Evolutionary conservation across 2,888 invertebrate genomes (phyloP), one percentile per base, ranked within the genome.

Genomic region (Calephelis perditalis): DNA sequence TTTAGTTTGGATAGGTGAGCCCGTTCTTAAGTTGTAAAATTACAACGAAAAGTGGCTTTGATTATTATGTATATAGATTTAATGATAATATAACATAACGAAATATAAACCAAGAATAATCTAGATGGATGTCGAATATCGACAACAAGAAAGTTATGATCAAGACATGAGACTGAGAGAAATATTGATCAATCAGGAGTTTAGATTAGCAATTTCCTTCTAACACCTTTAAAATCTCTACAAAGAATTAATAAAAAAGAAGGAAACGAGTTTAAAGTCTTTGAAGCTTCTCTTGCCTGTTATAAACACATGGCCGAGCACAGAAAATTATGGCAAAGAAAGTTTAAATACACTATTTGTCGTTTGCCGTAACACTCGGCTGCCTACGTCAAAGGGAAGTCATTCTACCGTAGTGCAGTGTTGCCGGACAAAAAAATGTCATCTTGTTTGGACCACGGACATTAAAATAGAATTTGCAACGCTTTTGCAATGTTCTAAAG

Each of bases 331-430:
- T 55, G 37, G 11, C 45, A 58, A 62, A 58, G 57, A 46, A 44
- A 60, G 63, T 56, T 40, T 56, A 57, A 61, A 56, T 40, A 55
- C 40, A 37, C 58, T 49, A 40, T 57, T 56, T 46, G 36, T 58
- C 45, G 57, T 54, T 43, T 44, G 70, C 73, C 67, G 79, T 80
- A 74, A 77, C 75, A 75, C 71, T 67, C 63, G 59, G 70, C 64
- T 70, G 71, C 65, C 66, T 66, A 60, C 70, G 67, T 71, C 73
- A 74, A 78, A 81, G 76, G 73, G 72, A 76, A 76, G 67, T 70
- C 73, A 69, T 64, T 74, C 69, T 67, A 73, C 73, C 75, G 67
- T 68, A 60, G 70, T 74, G 70, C 65, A 64, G 65, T 65, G 68
- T 66, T 35, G 52, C 60, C 70, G 68, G 65, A 69, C 64, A 70